Conservation (phyloP, 2,113 vertebrate genomes). For the Engystomops pustulosus region DNA sequence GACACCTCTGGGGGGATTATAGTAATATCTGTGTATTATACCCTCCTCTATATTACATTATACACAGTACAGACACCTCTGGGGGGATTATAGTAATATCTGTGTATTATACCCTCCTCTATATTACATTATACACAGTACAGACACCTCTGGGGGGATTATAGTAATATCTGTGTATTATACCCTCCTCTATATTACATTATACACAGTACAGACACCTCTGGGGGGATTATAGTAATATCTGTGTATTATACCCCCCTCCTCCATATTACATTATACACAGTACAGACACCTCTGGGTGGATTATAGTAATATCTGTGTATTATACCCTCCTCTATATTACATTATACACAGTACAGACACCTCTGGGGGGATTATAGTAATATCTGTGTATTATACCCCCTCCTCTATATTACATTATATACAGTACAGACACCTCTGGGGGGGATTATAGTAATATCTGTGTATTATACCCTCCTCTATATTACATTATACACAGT, state of each 20-base stretch:
- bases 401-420: background rate
- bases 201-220: background rate
- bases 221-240: background rate
- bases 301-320: conserved; percentile 34
- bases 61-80: background rate
- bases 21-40: too few relatives aligned
- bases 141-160: background rate
- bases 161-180: conserved; percentile 39
- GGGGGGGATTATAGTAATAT: background rate
- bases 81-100: background rate
- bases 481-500: conserved; percentile 22
- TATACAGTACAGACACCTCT: too few relatives aligned
- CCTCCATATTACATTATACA: background rate
- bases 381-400: conserved; percentile 1
- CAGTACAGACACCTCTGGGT: too few relatives aligned
- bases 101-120: conserved; percentile 34
- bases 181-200: background rate
- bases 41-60: conserved; percentile 9
- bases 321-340: conserved; percentile 28
- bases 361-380: background rate
- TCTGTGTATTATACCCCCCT: background rate
- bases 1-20: background rate
- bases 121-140: conserved; percentile 7
- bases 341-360: background rate
- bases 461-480: background rate